Evolutionary conservation across 2,888 invertebrate species (phyloP).

Genomic region (Lasioglossum pauxillum): DNA sequence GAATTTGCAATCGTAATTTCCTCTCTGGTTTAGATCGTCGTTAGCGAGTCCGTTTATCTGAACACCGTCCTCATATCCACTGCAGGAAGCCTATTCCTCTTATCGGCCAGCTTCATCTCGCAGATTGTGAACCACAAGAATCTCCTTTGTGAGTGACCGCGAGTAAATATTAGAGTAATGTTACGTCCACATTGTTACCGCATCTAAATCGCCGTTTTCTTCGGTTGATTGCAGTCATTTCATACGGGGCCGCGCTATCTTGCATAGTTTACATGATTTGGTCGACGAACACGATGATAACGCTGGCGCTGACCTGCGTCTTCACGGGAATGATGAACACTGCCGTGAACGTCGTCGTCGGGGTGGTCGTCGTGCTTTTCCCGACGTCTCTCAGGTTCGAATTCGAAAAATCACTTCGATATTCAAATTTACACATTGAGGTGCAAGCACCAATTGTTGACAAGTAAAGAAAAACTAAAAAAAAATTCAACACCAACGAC

Average conservation of each 20-base stretch:
- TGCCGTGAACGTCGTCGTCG: conserved; percentile 85
- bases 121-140: conserved; percentile 70
- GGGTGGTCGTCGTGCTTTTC: conserved; percentile 88
- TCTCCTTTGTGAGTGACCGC: conserved; percentile 68
- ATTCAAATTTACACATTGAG: too few relatives aligned
- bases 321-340: conserved; percentile 72
- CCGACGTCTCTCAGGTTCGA: conserved; percentile 88
- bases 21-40: conserved; percentile 38
- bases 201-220: background rate
- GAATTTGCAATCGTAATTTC: background rate
- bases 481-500: too few relatives aligned
- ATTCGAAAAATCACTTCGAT: too few relatives aligned
- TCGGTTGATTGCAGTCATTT: conserved; percentile 54
- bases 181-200: background rate
- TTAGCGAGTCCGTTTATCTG: conserved; percentile 69
- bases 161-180: background rate
- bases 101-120: conserved; percentile 64
- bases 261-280: conserved; percentile 74
- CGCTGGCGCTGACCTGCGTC: conserved; percentile 71
- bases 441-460: too few relatives aligned
- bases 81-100: conserved; percentile 54
- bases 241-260: conserved; percentile 63
- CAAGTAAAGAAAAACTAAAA: too few relatives aligned
- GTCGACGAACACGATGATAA: conserved; percentile 70
- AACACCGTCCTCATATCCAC: conserved; percentile 70